Base-by-base conservation (phyloP, 2,888 invertebrate species). In the Nomada ferruginata region DNA sequence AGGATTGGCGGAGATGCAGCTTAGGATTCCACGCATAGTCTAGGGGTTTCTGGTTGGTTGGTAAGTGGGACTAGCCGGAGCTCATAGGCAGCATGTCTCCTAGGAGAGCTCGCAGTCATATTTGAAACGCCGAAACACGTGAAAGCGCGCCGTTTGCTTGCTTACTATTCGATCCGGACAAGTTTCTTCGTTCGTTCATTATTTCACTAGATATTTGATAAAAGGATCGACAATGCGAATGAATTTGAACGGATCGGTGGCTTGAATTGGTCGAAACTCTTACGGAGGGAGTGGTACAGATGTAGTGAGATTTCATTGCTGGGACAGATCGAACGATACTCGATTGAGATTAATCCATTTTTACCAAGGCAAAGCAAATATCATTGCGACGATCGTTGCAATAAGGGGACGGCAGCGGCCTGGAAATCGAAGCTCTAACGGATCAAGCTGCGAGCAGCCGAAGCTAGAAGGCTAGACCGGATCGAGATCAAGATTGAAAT, bases 41-140 rank as follows among this genome's bases (percentile, higher is more conserved):
- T 87, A 84, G 85, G 88, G 89, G 90, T 91, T 92, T 92, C 93
- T 93, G 93, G 93, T 93, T 93, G 93, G 93, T 91, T 90, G 92
- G 93, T 93, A 93, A 93, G 93, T 93, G 93, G 93, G 93, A 93
- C 93, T 93, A 93, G 92, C 92, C 92, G 93, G 93, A 93, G 92
- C 93, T 93, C 93, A 93, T 93, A 93, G 93, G 92, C 92, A 91
- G 92, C 91, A 89, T 89, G 91, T 92, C 91, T 92, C 90, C 92
- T 92, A 92, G 92, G 92, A 91, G 93, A 92, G 89, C 89, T 91
- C 92, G 91, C 93, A 93, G 93, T 93, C 92, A 90, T 90, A 91
- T 91, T 92, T 91, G 91, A 91, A 91, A 89, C 89, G 90, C 89
- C 29, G 66, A 90, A 91, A 91, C 90, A 91, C 89, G 90, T 88